Base-by-base conservation (phyloP, 2,113 vertebrate genomes). In the Misgurnus mizolepis region DNA sequence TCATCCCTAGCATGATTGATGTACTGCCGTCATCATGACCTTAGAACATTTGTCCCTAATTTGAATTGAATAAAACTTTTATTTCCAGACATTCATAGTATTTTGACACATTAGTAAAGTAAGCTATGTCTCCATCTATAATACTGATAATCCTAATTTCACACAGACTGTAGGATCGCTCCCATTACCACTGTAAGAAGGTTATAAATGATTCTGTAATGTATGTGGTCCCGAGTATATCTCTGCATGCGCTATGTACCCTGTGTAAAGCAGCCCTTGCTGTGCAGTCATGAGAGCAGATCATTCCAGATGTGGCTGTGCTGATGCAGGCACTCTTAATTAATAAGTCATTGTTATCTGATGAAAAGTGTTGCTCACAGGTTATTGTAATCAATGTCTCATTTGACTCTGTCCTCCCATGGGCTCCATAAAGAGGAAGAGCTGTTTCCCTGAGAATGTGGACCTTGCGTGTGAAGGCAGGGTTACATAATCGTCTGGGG, bases 271-370 rank as follows among this genome's bases (percentile, higher is more conserved):
- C 7, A 43, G 27, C 45, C 7, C 41, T 56, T 8, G 27, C 58
- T 64, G 78, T 67, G 79, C 34, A n/a, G 67, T 60, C 71, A 43
- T 58, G 39, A 41, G 65, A 56, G 66, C 15, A 67, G 27, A 79
- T 58, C 10, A 0, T 47, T 75, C 77, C 80, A 86, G 80, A 82
- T 82, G 80, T 84, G 61, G 41, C 10, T 7, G 1, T 67, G 55
- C 75, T 67, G n/a, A 64, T 47, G 61, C 76, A 73, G 58, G 69
- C 39, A 61, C 41, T 45, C 41, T 55, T 70, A 82, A 69, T 85
- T 85, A 85, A 83, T 85, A 82, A 86, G 84, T 62, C 61, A 84
- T 78, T 73, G 66, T 68, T 84, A 77, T 82, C 67, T 69, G 18
- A 22, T 15, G 65, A 82, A 78, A 50, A 86, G 69, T 62, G 69